Evolutionary conservation across 2,113 vertebrate species (phyloP).

Genomic region (Pseudolaguvia tuberculata): DNA sequence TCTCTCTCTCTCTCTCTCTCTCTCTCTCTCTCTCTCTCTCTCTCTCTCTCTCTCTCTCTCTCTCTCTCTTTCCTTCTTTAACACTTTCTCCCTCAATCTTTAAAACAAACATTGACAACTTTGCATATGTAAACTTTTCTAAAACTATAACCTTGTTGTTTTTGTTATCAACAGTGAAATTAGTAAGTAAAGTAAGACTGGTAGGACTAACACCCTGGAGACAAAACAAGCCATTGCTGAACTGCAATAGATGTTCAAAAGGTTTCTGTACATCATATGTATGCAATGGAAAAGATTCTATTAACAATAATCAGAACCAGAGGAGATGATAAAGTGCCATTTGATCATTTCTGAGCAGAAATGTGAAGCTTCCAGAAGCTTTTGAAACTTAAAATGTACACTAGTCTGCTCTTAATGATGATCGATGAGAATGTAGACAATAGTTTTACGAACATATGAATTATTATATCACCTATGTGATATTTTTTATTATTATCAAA

Average conservation of each 20-base stretch:
- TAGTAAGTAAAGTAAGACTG: background rate
- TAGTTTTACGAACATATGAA: background rate
- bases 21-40: background rate
- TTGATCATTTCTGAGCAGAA: background rate
- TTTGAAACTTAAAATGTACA: background rate
- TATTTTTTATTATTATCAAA: background rate
- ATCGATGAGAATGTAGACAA: background rate
- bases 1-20: background rate
- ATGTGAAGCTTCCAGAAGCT: background rate
- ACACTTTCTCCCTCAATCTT: too few relatives aligned
- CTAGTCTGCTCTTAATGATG: background rate
- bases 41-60: too few relatives aligned
- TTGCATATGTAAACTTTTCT: background rate
- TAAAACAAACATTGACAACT: background rate
- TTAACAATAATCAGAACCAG: background rate
- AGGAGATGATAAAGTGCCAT: background rate
- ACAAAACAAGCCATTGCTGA: background rate
- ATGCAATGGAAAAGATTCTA: background rate
- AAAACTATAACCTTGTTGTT: background rate
- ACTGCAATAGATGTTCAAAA: background rate
- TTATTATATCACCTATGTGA: background rate
- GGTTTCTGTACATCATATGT: constrained; percentile 6
- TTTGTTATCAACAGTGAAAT: background rate
- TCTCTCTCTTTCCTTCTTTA: background rate
- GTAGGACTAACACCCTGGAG: background rate